Evolutionary conservation across 2,888 invertebrate genomes (phyloP).

Genomic region (Caenorhabditis sp.): DNA sequence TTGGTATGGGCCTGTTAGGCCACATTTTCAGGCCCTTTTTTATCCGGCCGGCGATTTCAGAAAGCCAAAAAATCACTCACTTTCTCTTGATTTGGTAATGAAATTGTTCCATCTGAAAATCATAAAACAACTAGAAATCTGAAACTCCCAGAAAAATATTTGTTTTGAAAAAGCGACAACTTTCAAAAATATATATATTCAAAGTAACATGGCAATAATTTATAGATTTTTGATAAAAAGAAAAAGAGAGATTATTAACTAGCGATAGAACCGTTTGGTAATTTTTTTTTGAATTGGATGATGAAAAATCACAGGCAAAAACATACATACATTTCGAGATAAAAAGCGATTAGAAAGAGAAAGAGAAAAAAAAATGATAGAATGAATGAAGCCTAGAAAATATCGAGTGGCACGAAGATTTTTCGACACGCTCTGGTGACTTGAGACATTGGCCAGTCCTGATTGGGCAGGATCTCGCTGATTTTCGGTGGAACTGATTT

Average conservation of each 20-base stretch:
- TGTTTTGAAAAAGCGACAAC: too few relatives aligned
- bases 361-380: conserved; percentile 6
- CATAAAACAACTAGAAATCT: neutral
- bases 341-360: neutral
- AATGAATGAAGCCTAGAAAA: conserved; percentile 27
- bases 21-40: too few relatives aligned
- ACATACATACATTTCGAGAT: neutral
- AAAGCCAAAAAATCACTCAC: neutral
- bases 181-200: too few relatives aligned
- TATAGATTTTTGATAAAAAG: neutral
- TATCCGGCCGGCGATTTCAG: too few relatives aligned
- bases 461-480: conserved; percentile 50
- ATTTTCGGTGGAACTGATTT: conserved; percentile 60
- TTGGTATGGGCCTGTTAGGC: too few relatives aligned
- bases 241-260: neutral
- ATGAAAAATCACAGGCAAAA: neutral
- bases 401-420: conserved; percentile 64
- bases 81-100: conserved; percentile 1
- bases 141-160: neutral
- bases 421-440: conserved; percentile 61
- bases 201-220: neutral
- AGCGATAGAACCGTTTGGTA: neutral
- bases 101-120: neutral
- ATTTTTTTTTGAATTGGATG: neutral
- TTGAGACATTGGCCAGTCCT: conserved; percentile 57